phyloP scores from a whole-genome alignment of 2,113 vertebrate genomes.

The Oenanthe oenanthe region DNA sequence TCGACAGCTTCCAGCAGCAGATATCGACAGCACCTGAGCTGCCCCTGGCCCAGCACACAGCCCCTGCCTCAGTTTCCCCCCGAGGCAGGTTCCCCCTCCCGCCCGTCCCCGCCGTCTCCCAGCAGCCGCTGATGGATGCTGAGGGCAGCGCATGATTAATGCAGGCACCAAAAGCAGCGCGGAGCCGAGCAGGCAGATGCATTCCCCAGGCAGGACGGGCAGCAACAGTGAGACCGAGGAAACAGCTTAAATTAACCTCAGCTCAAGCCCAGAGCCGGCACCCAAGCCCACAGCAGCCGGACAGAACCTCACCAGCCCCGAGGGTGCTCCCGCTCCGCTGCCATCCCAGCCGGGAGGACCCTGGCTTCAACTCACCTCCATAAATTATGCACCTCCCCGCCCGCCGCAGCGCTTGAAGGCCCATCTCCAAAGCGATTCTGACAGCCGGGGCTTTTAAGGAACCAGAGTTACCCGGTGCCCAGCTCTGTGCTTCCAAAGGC shows the following conservation, averaged over 20 bases:
- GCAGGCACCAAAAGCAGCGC: conserved; percentile 31
- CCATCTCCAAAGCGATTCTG: conserved; percentile 63
- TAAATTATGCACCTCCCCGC: conserved; percentile 59
- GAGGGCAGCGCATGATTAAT: conserved; percentile 29
- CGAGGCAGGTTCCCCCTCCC: neutral
- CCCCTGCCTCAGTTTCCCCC: conserved; percentile 41
- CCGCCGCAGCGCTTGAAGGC: conserved; percentile 37
- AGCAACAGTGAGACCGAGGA: neutral
- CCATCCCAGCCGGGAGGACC: neutral
- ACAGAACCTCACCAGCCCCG: neutral
- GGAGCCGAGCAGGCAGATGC: neutral
- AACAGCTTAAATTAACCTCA: conserved; percentile 9
- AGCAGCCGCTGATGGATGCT: neutral
- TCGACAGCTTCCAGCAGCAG: neutral
- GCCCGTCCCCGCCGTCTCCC: neutral
- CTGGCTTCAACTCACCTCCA: conserved; percentile 42
- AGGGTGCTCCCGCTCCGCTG: neutral
- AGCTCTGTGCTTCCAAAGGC: neutral
- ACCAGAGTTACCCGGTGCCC: conserved; percentile 26
- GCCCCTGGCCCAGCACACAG: neutral
- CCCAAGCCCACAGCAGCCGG: neutral
- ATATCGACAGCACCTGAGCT: neutral
- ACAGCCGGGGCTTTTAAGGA: conserved; percentile 69
- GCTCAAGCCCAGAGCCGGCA: neutral
- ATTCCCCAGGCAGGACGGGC: conserved; percentile 35